Evolutionary conservation across 1,140 invertebrate genomes (phyloP).

Genomic region (Limonius californicus): DNA sequence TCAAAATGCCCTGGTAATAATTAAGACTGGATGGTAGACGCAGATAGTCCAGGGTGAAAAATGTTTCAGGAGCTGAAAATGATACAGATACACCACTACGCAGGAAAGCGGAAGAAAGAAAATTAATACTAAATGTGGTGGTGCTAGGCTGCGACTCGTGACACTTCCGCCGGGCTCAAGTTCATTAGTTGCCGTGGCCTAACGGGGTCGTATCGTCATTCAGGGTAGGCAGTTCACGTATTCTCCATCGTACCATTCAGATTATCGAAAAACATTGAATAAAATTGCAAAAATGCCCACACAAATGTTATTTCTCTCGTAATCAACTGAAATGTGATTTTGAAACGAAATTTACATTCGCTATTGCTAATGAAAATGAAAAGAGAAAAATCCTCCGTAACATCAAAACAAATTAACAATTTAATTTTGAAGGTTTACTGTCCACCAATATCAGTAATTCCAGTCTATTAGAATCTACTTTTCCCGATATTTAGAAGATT

Average conservation of each 20-base stretch:
- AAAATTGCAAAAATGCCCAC: no score
- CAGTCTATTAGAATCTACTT: no score
- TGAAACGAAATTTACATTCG: no score
- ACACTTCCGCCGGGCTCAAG: constrained; percentile 3
- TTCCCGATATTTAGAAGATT: no score
- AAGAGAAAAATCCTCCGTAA: no score
- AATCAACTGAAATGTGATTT: no score
- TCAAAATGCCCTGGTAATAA: background rate
- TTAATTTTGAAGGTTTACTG: no score
- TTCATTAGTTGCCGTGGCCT: constrained; percentile 9
- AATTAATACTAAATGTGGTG: constrained; percentile 14
- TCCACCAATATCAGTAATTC: no score
- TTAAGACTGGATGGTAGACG: constrained; percentile 4
- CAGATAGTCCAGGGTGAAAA: constrained; percentile 4
- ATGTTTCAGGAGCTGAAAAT: constrained; percentile 9
- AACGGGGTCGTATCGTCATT: constrained; percentile 2
- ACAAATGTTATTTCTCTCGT: no score
- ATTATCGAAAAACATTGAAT: constrained; percentile 12
- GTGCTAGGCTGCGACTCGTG: constrained; percentile 1
- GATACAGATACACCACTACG: constrained; percentile 5
- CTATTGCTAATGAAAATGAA: no score
- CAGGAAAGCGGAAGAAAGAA: constrained; percentile 10
- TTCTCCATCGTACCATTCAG: background rate
- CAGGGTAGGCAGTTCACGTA: constrained; percentile 3
- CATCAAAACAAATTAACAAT: no score